Conservation (phyloP, 2,797 vertebrate species). For the Hybognathus amarus region DNA sequence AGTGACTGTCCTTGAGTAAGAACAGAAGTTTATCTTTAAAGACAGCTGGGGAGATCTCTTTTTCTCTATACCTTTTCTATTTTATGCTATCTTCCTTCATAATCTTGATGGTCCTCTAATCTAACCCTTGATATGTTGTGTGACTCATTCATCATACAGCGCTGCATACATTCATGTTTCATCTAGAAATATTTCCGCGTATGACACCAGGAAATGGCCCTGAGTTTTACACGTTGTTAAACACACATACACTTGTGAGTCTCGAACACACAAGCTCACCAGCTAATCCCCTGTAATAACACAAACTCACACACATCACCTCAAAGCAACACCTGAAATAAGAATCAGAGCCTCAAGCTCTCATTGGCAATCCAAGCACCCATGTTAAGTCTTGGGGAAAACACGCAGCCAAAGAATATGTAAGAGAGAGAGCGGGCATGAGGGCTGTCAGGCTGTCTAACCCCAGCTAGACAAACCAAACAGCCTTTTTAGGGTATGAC, state of each 20-base stretch:
- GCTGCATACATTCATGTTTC: not conserved
- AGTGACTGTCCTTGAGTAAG: slow-evolving; percentile 30
- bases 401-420: slow-evolving; percentile 27
- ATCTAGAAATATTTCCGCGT: not conserved
- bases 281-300: slow-evolving; percentile 49
- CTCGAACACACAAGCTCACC: slow-evolving; percentile 33
- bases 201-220: not conserved
- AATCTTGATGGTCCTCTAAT: not conserved
- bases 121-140: not conserved
- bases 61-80: not conserved
- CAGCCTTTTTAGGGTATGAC: slow-evolving; percentile 25
- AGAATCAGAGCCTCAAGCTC: slow-evolving; percentile 45
- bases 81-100: not conserved
- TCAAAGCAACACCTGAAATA: slow-evolving; percentile 38
- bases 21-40: slow-evolving; percentile 44
- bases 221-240: not conserved
- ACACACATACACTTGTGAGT: slow-evolving; percentile 2
- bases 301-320: slow-evolving; percentile 11
- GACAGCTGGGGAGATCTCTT: slow-evolving; percentile 27
- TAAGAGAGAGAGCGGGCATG: slow-evolving; percentile 1
- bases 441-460: slow-evolving; percentile 38
- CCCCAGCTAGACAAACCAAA: slow-evolving; percentile 30
- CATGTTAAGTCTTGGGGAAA: slow-evolving; percentile 29
- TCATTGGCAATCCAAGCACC: slow-evolving; percentile 53
- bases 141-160: slow-evolving; percentile 5